Evolutionary conservation across 2,888 invertebrate species (phyloP), one percentile per base, ranked within the genome.

Genomic region (Polyploca ridens): DNA sequence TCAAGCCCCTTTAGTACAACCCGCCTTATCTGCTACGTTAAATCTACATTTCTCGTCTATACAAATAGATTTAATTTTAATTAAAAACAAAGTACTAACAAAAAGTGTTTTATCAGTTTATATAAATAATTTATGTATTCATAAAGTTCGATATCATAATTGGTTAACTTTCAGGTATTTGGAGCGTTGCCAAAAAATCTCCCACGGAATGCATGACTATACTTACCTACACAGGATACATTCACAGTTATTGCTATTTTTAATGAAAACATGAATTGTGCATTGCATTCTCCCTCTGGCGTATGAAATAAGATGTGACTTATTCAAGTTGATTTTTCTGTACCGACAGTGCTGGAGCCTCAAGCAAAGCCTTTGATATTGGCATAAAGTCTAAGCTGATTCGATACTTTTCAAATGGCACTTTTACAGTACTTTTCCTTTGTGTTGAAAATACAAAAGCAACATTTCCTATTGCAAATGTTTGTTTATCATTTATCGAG

Each of bases 111-210:
- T 73, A 69, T 67, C 57, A 58, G 67, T 58, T 61, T 27, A 67
- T 66, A 66, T 41, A 60, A 66, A 71, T 69, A 67, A 69, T 75
- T 75, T 73, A 76, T 63, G 63, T 63, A 64, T 64, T 65, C 64
- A 66, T 75, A 75, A 73, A 76, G 16, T 68, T 64, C 63, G 69
- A 73, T 61, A 64, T 66, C 69, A 69, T 75, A 73, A 75, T 76
- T 69, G 65, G 54, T 19, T 41, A 33, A 64, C 58, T 27, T 67
- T 54, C 69, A 76, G 71, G 69, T 75, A 71, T 19, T 65, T 73
- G 75, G 76, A 69, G 58, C 46, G 41, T 5, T 63, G 71, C 76
- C 76, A 66, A 16, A 16, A 54, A 57, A 54, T 44, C 7, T 2
- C 10, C 8, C 5, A n/a, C 59, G 38, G 35, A 33, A 33, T 44